Base-by-base conservation (phyloP, 1,140 invertebrate genomes). In the Ips typographus region DNA sequence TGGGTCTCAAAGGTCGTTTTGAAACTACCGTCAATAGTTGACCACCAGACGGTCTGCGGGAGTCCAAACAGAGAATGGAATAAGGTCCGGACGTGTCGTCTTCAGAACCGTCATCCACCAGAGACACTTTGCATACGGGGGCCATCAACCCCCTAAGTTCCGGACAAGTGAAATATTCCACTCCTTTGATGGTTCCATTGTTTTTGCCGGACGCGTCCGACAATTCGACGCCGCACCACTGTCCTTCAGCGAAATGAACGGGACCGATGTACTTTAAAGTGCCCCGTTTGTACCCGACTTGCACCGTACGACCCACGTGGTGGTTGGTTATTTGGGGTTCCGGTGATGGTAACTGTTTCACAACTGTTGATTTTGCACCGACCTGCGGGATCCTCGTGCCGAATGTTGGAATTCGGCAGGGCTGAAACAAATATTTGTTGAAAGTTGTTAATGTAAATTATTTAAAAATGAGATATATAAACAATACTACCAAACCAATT, bases 181-280 rank as follows among this genome's bases (percentile, higher is more conserved):
- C 77, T 4, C 87, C 87, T 37, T 85, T 82, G 3, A 89, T 84
- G 47, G 81, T 80, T 40, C 88, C 88, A 78, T 89, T 87, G 80
- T 89, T 85, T 72, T 86, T 86, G 7, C 87, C 87, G 42, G 81
- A 75, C n/a, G 83, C 80, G n/a, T 81, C 79, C 64, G 83, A 81
- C 41, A 88, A 75, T 77, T 90, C 87, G 8, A 90, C 80, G 5
- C 88, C 88, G 71, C 86, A 88, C 87, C 87, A 89, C 3, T 83
- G 75, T 6, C 86, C 88, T 43, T 83, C 80, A 3, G 84, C 83
- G 73, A 87, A 86, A 65, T 85, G 79, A 37, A 87, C 84, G 7
- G 77, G 77, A 1, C 88, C 88, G 22, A 87, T 77, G 73, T 82
- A 90, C 2, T 83, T 78, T 41, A 89, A 79, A 8, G 82, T 80